A percentile compares a stretch with the other conserved stretches of the same genome.
These are phyloP conservation scores for Drosophila kanekoi DNA, from an alignment of 2,888 invertebrate species.

Conservation along the genomic window DNA sequence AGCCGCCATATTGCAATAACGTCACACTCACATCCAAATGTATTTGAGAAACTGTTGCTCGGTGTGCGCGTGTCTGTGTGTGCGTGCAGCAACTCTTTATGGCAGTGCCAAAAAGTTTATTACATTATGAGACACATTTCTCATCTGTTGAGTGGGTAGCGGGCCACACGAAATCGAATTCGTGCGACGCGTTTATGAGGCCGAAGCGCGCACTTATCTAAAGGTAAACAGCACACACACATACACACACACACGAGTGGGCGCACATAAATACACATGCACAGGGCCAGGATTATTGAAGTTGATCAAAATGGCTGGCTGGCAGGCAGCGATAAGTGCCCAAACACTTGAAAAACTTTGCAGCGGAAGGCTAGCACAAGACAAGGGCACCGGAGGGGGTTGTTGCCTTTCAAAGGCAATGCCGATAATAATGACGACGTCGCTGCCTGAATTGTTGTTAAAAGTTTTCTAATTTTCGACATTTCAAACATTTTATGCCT, in stretches of 20 bases:
- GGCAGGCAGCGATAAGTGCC: conserved; percentile 71
- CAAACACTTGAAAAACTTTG: conserved; percentile 75
- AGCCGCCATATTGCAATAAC: conserved; percentile 79
- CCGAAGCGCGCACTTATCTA: conserved; percentile 61
- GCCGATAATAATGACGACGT: conserved; percentile 72
- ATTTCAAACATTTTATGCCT: conserved; percentile 79
- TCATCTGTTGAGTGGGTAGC: conserved; percentile 41
- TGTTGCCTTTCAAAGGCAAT: conserved; percentile 46
- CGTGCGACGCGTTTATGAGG: conserved; percentile 64
- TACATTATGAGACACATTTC: conserved; percentile 60
- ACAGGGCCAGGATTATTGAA: conserved; percentile 67
- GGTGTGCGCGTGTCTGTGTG: conserved; percentile 1
- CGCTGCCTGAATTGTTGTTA: conserved; percentile 68
- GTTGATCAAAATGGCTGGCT: conserved; percentile 70
- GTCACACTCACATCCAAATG: conserved; percentile 19
- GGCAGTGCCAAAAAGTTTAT: conserved; percentile 64
- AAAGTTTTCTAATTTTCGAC: conserved; percentile 81
- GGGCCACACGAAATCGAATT: conserved; percentile 65
- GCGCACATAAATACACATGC: conserved; percentile 14
- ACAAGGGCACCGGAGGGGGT: background rate
- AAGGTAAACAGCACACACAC: conserved; percentile 59
- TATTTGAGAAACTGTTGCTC: conserved; percentile 62
- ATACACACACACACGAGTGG: background rate
- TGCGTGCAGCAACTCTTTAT: conserved; percentile 66
- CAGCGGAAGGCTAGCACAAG: conserved; percentile 21